These are phyloP conservation scores for Tenualosa ilisha DNA, from an alignment of 2,797 vertebrate genomes.

Conservation along the genomic window DNA sequence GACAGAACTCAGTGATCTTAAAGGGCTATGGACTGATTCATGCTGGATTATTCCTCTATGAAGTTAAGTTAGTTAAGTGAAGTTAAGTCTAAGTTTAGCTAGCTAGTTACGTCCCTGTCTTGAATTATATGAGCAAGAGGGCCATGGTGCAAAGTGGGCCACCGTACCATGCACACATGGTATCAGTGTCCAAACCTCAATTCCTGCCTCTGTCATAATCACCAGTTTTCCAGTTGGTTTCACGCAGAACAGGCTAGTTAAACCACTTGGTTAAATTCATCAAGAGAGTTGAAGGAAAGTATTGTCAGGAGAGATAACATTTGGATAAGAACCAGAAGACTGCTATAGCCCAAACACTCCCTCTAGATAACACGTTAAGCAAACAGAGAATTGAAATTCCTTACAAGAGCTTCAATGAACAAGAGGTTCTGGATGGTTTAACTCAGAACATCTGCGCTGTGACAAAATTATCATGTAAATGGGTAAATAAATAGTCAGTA, in stretches of 20 bases:
- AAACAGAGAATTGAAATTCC: background rate
- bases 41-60: too few species aligned
- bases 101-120: too few species aligned
- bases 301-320: background rate
- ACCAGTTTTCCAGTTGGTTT: conserved; percentile 49
- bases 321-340: background rate
- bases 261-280: background rate
- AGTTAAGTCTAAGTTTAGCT: too few species aligned
- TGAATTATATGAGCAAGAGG: conserved; percentile 55
- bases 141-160: conserved; percentile 31
- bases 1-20: too few species aligned
- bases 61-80: too few species aligned
- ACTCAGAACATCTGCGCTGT: background rate
- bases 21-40: too few species aligned
- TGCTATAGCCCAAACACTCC: background rate
- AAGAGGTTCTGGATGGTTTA: background rate
- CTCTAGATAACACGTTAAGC: background rate
- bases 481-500: background rate
- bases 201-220: conserved; percentile 29
- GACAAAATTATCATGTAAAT: background rate
- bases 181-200: background rate
- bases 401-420: background rate
- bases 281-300: background rate
- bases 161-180: conserved; percentile 47
- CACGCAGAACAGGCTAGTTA: background rate